These are phyloP conservation scores for Globia sparganii DNA, from an alignment of 2,888 invertebrate species.

Conservation along the genomic window DNA sequence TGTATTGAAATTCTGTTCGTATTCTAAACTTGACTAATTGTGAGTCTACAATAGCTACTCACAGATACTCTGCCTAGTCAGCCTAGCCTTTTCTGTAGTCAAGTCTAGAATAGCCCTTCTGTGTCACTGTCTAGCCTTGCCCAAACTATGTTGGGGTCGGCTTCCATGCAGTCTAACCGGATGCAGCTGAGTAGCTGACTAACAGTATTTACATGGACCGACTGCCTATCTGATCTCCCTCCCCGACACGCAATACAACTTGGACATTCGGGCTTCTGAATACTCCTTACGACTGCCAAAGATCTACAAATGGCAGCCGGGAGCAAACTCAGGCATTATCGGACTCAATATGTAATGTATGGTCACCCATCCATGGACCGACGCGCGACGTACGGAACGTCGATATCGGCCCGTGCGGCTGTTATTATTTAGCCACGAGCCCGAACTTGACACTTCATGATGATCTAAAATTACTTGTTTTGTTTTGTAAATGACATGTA, in stretches of 20 bases:
- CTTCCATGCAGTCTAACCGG: background rate
- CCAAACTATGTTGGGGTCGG: background rate
- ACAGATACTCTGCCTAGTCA: no score
- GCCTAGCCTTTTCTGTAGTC: no score
- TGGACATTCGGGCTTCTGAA: background rate
- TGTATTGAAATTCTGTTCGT: no score
- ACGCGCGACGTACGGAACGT: no score
- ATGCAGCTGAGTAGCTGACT: background rate
- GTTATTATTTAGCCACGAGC: background rate
- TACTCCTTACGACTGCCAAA: background rate
- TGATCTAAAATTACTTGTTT: background rate
- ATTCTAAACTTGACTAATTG: no score
- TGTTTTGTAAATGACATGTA: background rate
- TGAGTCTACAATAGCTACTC: no score
- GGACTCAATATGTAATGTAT: background rate
- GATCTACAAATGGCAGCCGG: background rate
- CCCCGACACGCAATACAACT: background rate
- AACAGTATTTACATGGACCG: background rate
- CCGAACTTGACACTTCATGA: background rate
- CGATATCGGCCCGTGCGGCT: no score
- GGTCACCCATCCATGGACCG: background rate
- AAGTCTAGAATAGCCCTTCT: no score
- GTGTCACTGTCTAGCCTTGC: background rate
- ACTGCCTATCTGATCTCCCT: no score
- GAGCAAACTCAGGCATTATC: no score